Evolutionary conservation across 2,113 vertebrate species (phyloP).

Genomic region (Albula glossodonta): DNA sequence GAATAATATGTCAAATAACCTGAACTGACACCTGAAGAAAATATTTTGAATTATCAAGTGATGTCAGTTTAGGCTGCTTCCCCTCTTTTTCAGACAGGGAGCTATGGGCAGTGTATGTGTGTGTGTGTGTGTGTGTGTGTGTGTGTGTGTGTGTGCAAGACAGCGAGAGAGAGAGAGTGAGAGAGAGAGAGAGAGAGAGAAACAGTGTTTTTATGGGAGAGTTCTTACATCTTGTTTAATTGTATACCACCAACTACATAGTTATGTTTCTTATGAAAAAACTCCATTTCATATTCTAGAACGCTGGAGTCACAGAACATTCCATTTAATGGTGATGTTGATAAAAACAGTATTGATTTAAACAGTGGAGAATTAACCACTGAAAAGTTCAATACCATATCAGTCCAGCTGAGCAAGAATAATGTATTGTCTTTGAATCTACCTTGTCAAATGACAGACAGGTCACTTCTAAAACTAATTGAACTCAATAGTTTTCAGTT

Average conservation of each 20-base stretch:
- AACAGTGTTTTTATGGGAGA: constrained; percentile 54
- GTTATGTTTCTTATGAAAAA: no score
- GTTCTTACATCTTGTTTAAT: constrained; percentile 63
- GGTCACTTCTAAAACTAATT: not conserved
- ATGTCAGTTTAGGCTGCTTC: constrained; percentile 65
- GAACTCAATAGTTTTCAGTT: not conserved
- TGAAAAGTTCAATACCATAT: constrained; percentile 3
- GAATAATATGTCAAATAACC: not conserved
- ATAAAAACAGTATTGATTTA: not conserved
- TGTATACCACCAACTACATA: no score
- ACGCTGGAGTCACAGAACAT: no score
- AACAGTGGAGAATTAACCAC: not conserved
- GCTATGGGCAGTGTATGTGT: constrained; percentile 43
- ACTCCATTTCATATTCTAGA: not conserved
- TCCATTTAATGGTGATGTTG: not conserved
- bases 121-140: no score
- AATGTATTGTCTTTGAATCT: not conserved
- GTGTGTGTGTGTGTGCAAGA: no score
- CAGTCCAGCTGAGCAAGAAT: not conserved
- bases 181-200: no score
- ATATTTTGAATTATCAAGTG: constrained; percentile 67
- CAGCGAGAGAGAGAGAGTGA: constrained; percentile 40
- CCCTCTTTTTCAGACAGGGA: constrained; percentile 69
- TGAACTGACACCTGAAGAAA: constrained; percentile 56
- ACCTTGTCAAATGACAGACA: not conserved